Conservation (phyloP, 2,888 invertebrate species). For the Rhagium mordax region DNA sequence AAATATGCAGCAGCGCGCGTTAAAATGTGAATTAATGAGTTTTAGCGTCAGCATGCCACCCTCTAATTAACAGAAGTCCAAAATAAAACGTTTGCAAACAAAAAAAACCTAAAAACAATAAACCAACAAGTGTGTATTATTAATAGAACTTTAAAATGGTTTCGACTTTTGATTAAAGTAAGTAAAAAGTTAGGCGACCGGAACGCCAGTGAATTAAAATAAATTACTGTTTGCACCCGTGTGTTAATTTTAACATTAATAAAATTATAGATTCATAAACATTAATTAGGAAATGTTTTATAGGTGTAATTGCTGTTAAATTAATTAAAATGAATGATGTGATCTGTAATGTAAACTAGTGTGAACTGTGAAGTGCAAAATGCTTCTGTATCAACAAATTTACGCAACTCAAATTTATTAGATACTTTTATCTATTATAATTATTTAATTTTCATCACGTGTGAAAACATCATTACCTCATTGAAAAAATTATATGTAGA, state of each 20-base stretch:
- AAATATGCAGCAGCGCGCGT: neutral
- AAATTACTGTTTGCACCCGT: neutral
- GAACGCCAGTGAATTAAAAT: neutral
- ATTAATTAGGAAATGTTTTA: neutral
- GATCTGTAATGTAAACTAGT: too few species aligned
- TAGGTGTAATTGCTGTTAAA: neutral
- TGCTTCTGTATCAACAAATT: too few species aligned
- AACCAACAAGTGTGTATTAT: conserved; percentile 7
- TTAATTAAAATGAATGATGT: neutral
- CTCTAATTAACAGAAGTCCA: conserved; percentile 6
- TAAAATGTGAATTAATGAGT: conserved; percentile 16
- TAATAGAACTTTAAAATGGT: neutral
- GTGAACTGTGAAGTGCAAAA: neutral
- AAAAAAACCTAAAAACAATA: neutral
- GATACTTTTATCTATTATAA: too few species aligned
- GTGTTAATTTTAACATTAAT: neutral
- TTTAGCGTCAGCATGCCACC: neutral
- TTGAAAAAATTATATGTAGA: neutral
- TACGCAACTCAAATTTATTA: neutral
- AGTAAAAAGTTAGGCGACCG: neutral
- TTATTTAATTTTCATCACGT: too few species aligned
- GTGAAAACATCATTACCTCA: too few species aligned
- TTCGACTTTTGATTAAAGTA: neutral
- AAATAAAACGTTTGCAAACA: neutral
- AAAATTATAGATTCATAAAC: neutral